Base-by-base conservation (phyloP, 2,888 invertebrate genomes). In the Teleiodes luculella region DNA sequence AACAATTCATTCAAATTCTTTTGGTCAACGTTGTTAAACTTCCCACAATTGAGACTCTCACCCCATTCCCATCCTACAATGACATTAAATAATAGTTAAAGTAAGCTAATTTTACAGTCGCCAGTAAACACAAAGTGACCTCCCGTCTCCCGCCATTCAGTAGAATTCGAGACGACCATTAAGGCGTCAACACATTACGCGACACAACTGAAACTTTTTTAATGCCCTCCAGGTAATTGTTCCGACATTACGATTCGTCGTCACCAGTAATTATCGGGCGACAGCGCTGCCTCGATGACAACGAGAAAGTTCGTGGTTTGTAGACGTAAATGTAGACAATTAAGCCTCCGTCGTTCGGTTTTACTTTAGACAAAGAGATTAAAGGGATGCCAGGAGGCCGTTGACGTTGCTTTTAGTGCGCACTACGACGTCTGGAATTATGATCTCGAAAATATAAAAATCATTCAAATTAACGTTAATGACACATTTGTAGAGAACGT, bases 381-480 rank as follows among this genome's bases (percentile, higher is more conserved):
- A 41, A 54, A 52, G 43, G 30, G 39, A 43, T 24, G 28, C 43
- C 20, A 24, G 28, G 16, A 48, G 52, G 37, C 24, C 18, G 31
- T 48, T 39, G 13, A 43, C 43, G 43, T 20, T 45, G 48, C 54
- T 54, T 57, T 54, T 54, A 52, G 35, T 31, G 41, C 33, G n/a
- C n/a, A 28, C 46, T 33, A n/a, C 53, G 60, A 67, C 13, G 30
- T 36, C 28, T 11, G n/a, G 49, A 76, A 74, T 76, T 68, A 73
- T 67, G 58, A 62, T 67, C 54, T 62, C 63, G 70, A 75, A 78
- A 79, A 71, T 72, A 71, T 74, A 74, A 74, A 68, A 82, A 81
- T 83, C 75, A 77, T 80, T 79, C 68, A 78, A 85, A 86, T 86
- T 82, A 87, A 84, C 80, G 79, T 78, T 87, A 86, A 87, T 87